Conservation (phyloP, 2,797 vertebrate species). For the Merluccius polli region DNA sequence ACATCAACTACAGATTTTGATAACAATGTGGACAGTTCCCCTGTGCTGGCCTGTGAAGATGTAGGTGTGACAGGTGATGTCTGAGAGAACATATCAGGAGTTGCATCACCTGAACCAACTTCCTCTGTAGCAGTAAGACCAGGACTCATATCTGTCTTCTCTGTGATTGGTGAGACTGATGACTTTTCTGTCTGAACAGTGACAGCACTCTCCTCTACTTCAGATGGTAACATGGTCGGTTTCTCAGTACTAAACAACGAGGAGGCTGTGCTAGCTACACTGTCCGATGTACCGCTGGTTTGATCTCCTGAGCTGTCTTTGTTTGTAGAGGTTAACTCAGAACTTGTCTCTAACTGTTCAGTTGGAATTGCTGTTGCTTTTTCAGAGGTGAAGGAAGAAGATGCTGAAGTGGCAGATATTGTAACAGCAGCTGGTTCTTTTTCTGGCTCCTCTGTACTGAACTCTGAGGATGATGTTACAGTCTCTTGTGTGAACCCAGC, state of each 20-base stretch:
- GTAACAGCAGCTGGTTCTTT: not conserved
- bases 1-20: not conserved
- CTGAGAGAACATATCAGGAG: not conserved
- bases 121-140: not conserved
- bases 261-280: not conserved
- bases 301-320: not conserved
- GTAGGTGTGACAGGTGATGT: not conserved
- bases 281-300: not conserved
- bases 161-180: not conserved
- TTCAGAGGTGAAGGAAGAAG: not conserved
- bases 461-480: not conserved
- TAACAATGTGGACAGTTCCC: not conserved
- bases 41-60: not conserved
- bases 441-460: no score
- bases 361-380: not conserved
- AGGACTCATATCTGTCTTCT: not conserved
- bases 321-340: not conserved
- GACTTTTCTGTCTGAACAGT: not conserved
- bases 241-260: not conserved
- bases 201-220: not conserved
- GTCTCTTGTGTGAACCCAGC: not conserved
- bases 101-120: not conserved
- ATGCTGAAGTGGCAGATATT: not conserved
- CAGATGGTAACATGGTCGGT: not conserved
- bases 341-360: not conserved